Evolutionary conservation across 2,113 vertebrate genomes (phyloP), one percentile per base, ranked within the genome.

Genomic region (Anolis sagrei): DNA sequence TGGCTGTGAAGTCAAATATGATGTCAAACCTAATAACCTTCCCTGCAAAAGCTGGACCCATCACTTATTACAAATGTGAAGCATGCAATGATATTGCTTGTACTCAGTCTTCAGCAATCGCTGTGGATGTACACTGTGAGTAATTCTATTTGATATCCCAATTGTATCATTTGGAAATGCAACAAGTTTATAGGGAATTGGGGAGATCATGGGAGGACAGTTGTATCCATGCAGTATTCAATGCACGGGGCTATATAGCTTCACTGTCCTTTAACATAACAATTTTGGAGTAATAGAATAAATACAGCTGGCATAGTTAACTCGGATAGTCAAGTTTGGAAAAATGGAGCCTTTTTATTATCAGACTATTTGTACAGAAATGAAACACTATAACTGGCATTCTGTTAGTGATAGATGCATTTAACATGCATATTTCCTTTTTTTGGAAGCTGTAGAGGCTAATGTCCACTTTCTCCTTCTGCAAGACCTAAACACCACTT

Each of bases 1-100:
- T 8, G 1, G 5, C 0, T 2, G 14, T 7, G 36, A 25, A 1
- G 8, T 1, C 1, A 7, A 0, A 0, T 13, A 23, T 25, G 0
- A 0, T 23, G 29, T 5, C 39, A 44, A 44, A 44, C 39, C 5
- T 21, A 32, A 3, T 32, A 29, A 14, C 1, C 4, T 13, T 81
- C 44, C 1, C 16, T 5, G 66, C 32, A 36, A 1, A 1, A 18
- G 10, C 11, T 16, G 19, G 9, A 72, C n/a, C 7, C 0, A 0
- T 1, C 21, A 16, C 3, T 36, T 54, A 11, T 54, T 82, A 82
- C n/a, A 16, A 8, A 58, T 82, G 80, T 10, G 13, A 72, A 72
- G 80, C 48, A 36, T 72, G 80, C 32, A 82, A 72, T 14, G 18
- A 0, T 27, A 2, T 72, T 82, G 68, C 48, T n/a, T 72, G 66